Evolutionary conservation across 2,888 invertebrate species (phyloP).

Genomic region (Diabrotica balteata): DNA sequence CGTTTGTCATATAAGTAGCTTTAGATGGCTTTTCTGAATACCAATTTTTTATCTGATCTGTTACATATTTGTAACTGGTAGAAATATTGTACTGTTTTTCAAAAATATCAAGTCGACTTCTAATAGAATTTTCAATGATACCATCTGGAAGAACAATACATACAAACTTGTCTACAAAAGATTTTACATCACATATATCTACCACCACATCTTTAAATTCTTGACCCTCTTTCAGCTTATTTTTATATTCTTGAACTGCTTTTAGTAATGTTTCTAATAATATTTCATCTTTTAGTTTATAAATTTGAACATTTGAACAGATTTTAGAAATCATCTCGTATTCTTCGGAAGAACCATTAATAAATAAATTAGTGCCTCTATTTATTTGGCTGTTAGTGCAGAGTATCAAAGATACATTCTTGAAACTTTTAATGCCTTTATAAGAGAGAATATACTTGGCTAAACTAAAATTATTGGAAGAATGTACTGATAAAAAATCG

Average conservation of each 20-base stretch:
- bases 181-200: neutral
- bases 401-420: conserved; percentile 3
- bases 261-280: neutral
- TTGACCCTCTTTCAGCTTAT: neutral
- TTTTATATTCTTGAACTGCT: conserved; percentile 1
- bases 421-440: neutral
- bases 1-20: conserved; percentile 1
- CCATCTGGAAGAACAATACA: conserved; percentile 3
- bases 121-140: conserved; percentile 1
- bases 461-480: conserved; percentile 7
- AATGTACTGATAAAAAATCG: conserved; percentile 6
- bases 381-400: conserved; percentile 1
- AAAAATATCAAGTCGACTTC: neutral
- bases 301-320: conserved; percentile 8
- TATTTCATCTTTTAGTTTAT: neutral
- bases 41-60: conserved; percentile 7
- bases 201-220: conserved; percentile 3
- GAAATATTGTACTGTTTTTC: neutral
- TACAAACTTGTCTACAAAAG: conserved; percentile 6
- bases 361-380: neutral
- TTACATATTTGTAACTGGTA: conserved; percentile 6
- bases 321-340: neutral
- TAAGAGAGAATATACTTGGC: conserved; percentile 13
- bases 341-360: neutral
- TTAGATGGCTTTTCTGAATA: neutral